Base-by-base conservation (phyloP, 2,797 vertebrate species). In the Adelosebastes latens region DNA sequence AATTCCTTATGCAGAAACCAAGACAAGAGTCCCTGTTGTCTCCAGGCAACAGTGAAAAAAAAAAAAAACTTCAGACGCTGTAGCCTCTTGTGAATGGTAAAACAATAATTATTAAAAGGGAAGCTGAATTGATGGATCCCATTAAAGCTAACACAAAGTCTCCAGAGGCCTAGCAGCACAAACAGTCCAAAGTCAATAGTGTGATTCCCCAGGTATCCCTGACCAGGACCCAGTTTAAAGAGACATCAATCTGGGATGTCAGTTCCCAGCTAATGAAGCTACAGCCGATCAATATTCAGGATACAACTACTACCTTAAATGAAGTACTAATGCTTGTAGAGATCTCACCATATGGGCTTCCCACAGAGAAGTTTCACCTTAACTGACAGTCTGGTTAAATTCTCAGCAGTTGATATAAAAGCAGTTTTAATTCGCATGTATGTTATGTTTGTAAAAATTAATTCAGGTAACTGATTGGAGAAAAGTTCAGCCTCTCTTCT, bases 171-270 rank as follows among this genome's bases (percentile, higher is more conserved):
- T 91, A 80, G 89, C 39, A 76, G 90, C 92, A 94, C 94, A 95
- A 96, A 95, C 93, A 93, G 89, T 94, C 84, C 80, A 82, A 91
- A 96, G 96, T 96, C 95, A 92, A 96, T 96, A 96, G 90, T 81
- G 82, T 90, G 88, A 96, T 96, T 97, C 95, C 97, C 96, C 93
- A 94, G 94, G 95, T 95, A 96, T 95, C 91, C 92, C 91, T 89
- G 92, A 94, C 93, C 89, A 93, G 96, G 95, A 95, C 91, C 87
- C 84, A 91, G 93, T 96, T 97, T 97, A 97, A 95, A 97, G 95
- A 97, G 95, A 96, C 96, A 96, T 97, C 96, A 96, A 96, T 98
- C 96, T 96, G 94, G 85, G 89, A 95, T 96, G 97, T 96, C 97
- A 96, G 95, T 95, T 96, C 94, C 95, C 92, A 96, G 96, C 95